Evolutionary conservation across 2,888 invertebrate species (phyloP).

Genomic region (Julus scandinavius): DNA sequence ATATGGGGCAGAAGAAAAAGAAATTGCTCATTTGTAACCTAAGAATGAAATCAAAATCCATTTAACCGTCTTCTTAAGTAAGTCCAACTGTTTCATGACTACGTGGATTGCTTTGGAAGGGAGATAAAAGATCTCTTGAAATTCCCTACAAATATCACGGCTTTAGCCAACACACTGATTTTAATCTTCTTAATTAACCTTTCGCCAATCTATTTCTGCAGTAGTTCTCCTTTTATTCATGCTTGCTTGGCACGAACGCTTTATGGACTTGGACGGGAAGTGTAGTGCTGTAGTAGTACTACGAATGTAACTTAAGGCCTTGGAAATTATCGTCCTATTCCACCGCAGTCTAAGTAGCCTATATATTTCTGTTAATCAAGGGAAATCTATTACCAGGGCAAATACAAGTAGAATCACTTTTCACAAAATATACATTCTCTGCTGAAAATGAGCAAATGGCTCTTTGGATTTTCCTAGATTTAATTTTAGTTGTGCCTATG

Average conservation of each 20-base stretch:
- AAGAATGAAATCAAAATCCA: slow-evolving; percentile 36
- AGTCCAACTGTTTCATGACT: slow-evolving; percentile 33
- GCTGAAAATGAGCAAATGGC: neutral
- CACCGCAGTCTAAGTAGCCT: neutral
- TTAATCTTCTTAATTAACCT: slow-evolving; percentile 52
- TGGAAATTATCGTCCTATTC: slow-evolving; percentile 36
- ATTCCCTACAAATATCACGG: slow-evolving; percentile 46
- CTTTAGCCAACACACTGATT: slow-evolving; percentile 45
- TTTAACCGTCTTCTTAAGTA: slow-evolving; percentile 16
- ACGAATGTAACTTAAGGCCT: neutral
- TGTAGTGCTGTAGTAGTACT: neutral
- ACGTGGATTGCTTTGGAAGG: slow-evolving; percentile 35
- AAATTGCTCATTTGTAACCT: slow-evolving; percentile 29
- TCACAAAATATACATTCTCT: neutral
- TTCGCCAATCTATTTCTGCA: slow-evolving; percentile 45
- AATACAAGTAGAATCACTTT: slow-evolving; percentile 19
- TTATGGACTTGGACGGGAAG: slow-evolving; percentile 34
- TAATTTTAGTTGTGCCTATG: neutral
- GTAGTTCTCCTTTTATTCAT: slow-evolving; percentile 24
- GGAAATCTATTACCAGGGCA: slow-evolving; percentile 48
- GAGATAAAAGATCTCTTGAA: slow-evolving; percentile 43
- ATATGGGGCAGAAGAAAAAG: neutral
- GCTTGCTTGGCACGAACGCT: slow-evolving; percentile 43
- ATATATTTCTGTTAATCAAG: slow-evolving; percentile 46
- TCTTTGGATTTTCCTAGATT: too few relatives aligned